These are phyloP conservation scores for Phortica okadai DNA, from an alignment of 2,888 invertebrate genomes.

Conservation along the genomic window DNA sequence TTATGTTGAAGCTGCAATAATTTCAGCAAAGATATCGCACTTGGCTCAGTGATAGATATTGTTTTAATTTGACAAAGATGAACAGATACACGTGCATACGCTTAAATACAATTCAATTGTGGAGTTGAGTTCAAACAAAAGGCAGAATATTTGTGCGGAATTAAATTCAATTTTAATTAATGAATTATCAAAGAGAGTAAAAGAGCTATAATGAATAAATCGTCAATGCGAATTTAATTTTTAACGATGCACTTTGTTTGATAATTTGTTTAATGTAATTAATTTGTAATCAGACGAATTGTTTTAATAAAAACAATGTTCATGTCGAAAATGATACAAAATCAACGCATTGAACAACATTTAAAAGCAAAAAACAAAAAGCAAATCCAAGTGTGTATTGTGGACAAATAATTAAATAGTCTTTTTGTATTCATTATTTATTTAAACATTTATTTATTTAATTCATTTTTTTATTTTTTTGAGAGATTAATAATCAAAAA, in stretches of 20 bases:
- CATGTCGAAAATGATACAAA: not conserved
- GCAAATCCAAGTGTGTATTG: not conserved
- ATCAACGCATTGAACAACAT: not conserved
- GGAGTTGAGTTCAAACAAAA: not conserved
- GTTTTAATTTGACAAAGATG: no score
- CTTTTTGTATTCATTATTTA: not conserved
- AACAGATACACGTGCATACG: no score
- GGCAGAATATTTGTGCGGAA: slow-evolving; percentile 29
- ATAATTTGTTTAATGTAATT: slow-evolving; percentile 42
- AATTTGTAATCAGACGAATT: slow-evolving; percentile 35
- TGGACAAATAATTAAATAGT: not conserved
- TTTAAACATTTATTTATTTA: not conserved
- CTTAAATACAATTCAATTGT: no score
- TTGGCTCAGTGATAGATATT: no score
- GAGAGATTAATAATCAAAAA: not conserved
- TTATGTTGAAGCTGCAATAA: no score
- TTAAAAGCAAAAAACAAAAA: not conserved
- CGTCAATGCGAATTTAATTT: slow-evolving; percentile 42
- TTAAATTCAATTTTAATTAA: slow-evolving; percentile 52
- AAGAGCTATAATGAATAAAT: slow-evolving; percentile 13
- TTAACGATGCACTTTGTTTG: slow-evolving; percentile 35
- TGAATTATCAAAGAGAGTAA: slow-evolving; percentile 38
- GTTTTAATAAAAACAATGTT: slow-evolving; percentile 35
- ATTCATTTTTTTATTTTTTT: not conserved
- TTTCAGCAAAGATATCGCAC: no score